A percentile compares a stretch with the other conserved stretches of the same genome.
phyloP scores from a whole-genome alignment of 2,797 vertebrate species.

The Carcharodon carcharias region DNA sequence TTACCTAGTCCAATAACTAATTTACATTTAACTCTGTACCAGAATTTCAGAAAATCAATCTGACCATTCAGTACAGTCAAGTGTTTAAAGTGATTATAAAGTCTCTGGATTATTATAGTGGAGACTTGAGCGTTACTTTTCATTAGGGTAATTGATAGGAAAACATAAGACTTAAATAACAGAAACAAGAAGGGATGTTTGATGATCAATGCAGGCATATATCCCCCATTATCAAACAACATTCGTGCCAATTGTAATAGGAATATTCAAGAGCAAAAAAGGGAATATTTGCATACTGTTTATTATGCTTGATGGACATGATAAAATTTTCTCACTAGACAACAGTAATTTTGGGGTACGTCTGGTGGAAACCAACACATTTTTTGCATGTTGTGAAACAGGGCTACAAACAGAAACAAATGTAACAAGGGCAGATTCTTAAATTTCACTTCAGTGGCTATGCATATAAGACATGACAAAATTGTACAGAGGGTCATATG shows the following conservation, averaged over 20 bases:
- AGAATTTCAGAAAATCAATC: background rate
- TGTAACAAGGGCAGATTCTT: background rate
- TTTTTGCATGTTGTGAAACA: background rate
- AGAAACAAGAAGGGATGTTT: background rate
- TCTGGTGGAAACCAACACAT: background rate
- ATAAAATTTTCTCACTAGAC: background rate
- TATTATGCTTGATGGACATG: background rate
- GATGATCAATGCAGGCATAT: background rate
- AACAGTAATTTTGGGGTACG: background rate
- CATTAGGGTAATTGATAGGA: background rate
- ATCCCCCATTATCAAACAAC: background rate
- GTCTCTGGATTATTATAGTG: background rate
- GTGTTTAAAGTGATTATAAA: background rate
- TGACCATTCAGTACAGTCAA: background rate
- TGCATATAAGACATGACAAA: background rate
- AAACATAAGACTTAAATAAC: background rate
- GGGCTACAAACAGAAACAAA: background rate
- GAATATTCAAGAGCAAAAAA: background rate
- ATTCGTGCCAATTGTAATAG: background rate
- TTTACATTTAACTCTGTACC: background rate
- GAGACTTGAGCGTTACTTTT: background rate
- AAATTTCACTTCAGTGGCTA: background rate
- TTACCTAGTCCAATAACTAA: background rate
- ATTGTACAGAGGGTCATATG: background rate
- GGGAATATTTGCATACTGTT: too few relatives aligned